Evolutionary conservation across 2,797 vertebrate species (phyloP).

Genomic region (Falco columbarius): DNA sequence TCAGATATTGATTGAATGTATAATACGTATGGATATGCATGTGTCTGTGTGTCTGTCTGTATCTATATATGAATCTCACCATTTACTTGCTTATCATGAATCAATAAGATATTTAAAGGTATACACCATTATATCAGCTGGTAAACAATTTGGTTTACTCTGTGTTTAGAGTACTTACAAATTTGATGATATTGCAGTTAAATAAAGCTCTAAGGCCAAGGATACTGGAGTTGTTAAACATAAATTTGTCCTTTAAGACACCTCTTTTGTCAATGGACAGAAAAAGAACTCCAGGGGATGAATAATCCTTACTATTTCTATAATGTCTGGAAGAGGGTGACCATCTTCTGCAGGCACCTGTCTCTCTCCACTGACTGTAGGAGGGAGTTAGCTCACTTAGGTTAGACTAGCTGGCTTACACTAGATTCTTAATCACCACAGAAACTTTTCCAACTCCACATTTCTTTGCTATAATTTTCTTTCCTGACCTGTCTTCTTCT

Average conservation of each 20-base stretch:
- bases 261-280: not conserved
- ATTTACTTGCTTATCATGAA: not conserved
- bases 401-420: not conserved
- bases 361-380: not conserved
- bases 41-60: not conserved
- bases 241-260: not conserved
- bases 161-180: not conserved
- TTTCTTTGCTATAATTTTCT: not conserved
- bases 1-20: not conserved
- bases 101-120: not conserved
- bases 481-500: not conserved
- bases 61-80: not conserved
- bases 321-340: not conserved
- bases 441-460: not conserved
- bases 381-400: not conserved
- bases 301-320: not conserved
- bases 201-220: not conserved
- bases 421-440: not conserved
- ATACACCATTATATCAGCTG: not conserved
- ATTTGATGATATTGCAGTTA: not conserved
- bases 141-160: not conserved
- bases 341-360: not conserved
- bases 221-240: not conserved
- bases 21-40: rapidly evolving
- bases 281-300: not conserved